Evolutionary conservation across 2,888 invertebrate species (phyloP), one percentile per base, ranked within the genome.

Genomic region (Siphonodentalium dalli): DNA sequence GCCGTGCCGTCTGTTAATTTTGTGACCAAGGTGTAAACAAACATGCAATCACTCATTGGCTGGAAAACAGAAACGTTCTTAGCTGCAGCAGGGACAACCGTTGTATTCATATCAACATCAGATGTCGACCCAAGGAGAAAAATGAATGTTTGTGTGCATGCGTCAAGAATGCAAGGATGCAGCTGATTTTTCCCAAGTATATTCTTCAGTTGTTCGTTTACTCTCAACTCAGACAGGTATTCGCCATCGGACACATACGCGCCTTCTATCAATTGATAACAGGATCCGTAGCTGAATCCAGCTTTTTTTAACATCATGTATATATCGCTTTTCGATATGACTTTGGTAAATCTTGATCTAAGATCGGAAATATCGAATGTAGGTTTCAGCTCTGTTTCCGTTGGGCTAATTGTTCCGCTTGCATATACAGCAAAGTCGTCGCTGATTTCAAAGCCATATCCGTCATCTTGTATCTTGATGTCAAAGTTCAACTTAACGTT

Each of bases 101-200:
- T n/a, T n/a, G n/a, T n/a, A n/a, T n/a, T n/a, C n/a, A n/a, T n/a
- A n/a, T n/a, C n/a, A n/a, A n/a, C n/a, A n/a, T n/a, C n/a, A n/a
- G n/a, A n/a, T n/a, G n/a, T n/a, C n/a, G n/a, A n/a, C n/a, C n/a
- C n/a, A n/a, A n/a, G n/a, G n/a, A n/a, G n/a, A n/a, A n/a, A n/a
- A n/a, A 18, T 27, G 3, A 21, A n/a, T 24, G 54, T 31, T 27
- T 54, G 54, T 20, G 37, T 1, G 26, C 41, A 41, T 8, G 23
- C 41, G 24, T 54, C 54, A 18, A 54, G 28, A 13, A 54, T 40
- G 23, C 23, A 28, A 11, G 54, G 54, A 28, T 54, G 54, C 7
- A 48, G 27, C 8, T 13, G n/a, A 15, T 37, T 41, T 24, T 33
- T 9, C 27, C 28, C 15, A 5, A 54, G n/a, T 13, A 27, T 26